Evolutionary conservation across 2,888 invertebrate species (phyloP), one percentile per base, ranked within the genome.

Genomic region (Acleris emargana): DNA sequence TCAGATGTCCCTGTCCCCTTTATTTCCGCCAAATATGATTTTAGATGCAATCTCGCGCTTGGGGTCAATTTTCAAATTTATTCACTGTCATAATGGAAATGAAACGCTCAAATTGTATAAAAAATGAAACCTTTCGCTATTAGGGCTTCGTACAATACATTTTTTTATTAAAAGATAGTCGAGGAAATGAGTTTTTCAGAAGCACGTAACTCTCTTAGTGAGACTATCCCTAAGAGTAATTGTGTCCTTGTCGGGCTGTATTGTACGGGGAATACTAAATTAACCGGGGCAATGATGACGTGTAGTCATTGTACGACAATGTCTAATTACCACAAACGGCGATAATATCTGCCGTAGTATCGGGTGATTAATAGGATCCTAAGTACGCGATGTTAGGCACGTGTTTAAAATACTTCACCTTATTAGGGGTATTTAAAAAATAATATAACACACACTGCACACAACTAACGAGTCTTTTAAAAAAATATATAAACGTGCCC

Each of bases 1-100:
- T 87, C 81, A 82, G 79, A 82, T 84, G 82, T 80, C 83, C 84
- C 78, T 82, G 79, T 77, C 78, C 84, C 83, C 84, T 88, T 89
- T 88, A 89, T 88, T 89, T 89, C 86, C 88, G 85, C 83, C 83
- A 83, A 88, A 87, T 86, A 86, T 86, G 86, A 88, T 89, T 88
- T 83, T 74, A 83, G 84, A 89, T 87, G 84, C 85, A 87, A 89
- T 89, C 87, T 86, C 81, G 80, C 80, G 78, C 80, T 80, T 79
- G 81, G 81, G 82, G 84, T 87, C 84, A 84, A 84, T 84, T 85
- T 76, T 70, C 67, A 70, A 75, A 79, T 79, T 72, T 77, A 74
- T 72, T 54, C 59, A 64, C 45, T 66, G 55, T 57, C 43, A 61
- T 52, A 11, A 42, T 49, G 25, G 32, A 42, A 28, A 55, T 32